phyloP scores from a whole-genome alignment of 2,888 invertebrate species.

The Coecobrya sp. region DNA sequence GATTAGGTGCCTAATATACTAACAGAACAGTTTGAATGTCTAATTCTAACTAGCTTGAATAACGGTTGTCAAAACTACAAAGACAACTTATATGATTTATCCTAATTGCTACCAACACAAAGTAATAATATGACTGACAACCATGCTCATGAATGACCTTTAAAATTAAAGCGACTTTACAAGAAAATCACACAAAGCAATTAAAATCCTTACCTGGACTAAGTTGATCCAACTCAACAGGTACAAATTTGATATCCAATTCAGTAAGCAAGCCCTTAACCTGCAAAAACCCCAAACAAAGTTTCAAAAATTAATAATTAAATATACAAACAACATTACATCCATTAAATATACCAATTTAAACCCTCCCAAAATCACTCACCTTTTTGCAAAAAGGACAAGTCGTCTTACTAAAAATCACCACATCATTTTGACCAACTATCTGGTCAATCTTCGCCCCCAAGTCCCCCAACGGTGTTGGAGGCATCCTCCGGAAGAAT shows the following conservation, averaged over 20 bases:
- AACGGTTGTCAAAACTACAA: too few species aligned
- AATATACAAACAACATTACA: too few species aligned
- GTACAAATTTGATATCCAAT: slow-evolving; percentile 65
- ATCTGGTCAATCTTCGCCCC: slow-evolving; percentile 85
- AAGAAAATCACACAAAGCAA: background rate
- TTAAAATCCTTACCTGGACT: slow-evolving; percentile 71
- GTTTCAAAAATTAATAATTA: too few species aligned
- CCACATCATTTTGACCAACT: slow-evolving; percentile 88
- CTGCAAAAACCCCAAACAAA: slow-evolving; percentile 61
- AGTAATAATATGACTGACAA: too few species aligned
- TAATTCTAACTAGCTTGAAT: too few species aligned
- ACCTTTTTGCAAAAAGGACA: slow-evolving; percentile 89
- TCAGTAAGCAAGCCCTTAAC: slow-evolving; percentile 82
- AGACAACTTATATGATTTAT: too few species aligned
- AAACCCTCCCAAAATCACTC: too few species aligned
- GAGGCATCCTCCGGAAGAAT: slow-evolving; percentile 64
- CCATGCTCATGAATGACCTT: background rate
- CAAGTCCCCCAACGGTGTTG: slow-evolving; percentile 66
- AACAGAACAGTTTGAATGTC: too few species aligned
- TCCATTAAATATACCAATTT: too few species aligned
- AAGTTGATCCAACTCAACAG: slow-evolving; percentile 82
- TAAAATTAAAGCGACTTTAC: too few species aligned
- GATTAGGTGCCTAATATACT: too few species aligned
- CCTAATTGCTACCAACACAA: too few species aligned
- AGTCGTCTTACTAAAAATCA: slow-evolving; percentile 89